Conservation (phyloP, 1,140 invertebrate species). For the Heliconius congener region DNA sequence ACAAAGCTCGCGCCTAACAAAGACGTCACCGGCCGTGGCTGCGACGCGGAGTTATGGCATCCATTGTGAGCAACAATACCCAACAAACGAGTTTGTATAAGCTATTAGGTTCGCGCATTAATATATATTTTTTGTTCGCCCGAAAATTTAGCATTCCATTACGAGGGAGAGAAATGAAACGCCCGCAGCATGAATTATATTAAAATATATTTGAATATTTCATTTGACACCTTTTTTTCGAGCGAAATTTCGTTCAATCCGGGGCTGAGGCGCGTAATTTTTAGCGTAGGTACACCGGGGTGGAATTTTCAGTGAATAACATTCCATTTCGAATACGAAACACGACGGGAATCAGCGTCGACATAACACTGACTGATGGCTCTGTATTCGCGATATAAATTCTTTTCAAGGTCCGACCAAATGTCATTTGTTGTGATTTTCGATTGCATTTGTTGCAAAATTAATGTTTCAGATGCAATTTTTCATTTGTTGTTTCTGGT, state of each 20-base stretch:
- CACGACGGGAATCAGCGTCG: slow-evolving; percentile 77
- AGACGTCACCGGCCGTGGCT: slow-evolving; percentile 77
- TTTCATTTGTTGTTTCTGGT: background rate
- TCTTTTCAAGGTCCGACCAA: slow-evolving; percentile 63
- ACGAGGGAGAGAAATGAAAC: slow-evolving; percentile 80
- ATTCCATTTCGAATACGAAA: slow-evolving; percentile 78
- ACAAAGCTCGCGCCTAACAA: slow-evolving; percentile 77
- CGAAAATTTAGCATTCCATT: slow-evolving; percentile 81
- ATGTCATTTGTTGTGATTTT: slow-evolving; percentile 48
- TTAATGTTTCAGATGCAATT: background rate
- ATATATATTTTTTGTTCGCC: slow-evolving; percentile 81
- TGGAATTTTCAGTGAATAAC: slow-evolving; percentile 77
- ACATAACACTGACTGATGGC: slow-evolving; percentile 76
- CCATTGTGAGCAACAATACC: slow-evolving; percentile 80
- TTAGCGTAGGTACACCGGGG: slow-evolving; percentile 67
- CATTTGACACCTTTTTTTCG: slow-evolving; percentile 80
- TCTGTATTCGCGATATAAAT: slow-evolving; percentile 70
- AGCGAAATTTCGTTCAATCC: slow-evolving; percentile 78
- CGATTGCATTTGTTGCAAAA: slow-evolving; percentile 27
- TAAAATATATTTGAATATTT: slow-evolving; percentile 82
- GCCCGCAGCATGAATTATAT: slow-evolving; percentile 81
- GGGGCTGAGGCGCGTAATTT: slow-evolving; percentile 71
- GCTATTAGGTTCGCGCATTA: slow-evolving; percentile 81
- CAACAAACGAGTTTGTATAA: slow-evolving; percentile 82
- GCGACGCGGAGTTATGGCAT: slow-evolving; percentile 79